A percentile compares a stretch with the other conserved stretches of the same genome.
phyloP scores from a whole-genome alignment of 2,797 vertebrate genomes.

The Dendrocincla fuliginosa region DNA sequence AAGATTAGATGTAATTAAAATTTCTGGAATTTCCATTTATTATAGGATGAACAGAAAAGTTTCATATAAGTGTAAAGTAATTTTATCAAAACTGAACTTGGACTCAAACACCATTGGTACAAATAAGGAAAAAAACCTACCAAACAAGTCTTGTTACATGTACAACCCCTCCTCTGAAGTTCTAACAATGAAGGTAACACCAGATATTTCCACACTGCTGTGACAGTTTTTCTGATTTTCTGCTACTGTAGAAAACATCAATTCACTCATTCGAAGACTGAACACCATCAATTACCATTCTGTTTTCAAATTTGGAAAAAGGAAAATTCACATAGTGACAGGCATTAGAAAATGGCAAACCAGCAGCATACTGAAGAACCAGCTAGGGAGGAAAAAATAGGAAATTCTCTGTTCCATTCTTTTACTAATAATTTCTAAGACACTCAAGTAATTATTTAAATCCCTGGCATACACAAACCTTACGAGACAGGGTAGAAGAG shows the following conservation, averaged over 20 bases:
- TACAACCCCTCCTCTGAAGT: neutral
- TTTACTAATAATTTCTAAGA: neutral
- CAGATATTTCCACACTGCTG: neutral
- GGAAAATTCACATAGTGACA: neutral
- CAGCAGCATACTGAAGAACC: neutral
- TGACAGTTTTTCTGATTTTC: neutral
- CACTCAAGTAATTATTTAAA: neutral
- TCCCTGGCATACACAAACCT: neutral
- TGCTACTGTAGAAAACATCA: neutral
- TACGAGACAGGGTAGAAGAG: neutral
- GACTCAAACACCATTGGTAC: neutral
- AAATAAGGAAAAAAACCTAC: neutral
- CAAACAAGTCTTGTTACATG: neutral
- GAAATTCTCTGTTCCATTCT: neutral
- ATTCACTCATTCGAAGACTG: neutral
- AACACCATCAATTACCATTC: neutral
- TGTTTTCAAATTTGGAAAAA: neutral
- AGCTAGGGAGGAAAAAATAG: neutral
- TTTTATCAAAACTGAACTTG: neutral
- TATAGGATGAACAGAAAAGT: neutral
- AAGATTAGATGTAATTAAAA: neutral
- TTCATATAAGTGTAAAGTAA: neutral
- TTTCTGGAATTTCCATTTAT: neutral
- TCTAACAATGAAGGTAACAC: neutral
- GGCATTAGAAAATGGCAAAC: neutral